A percentile compares a stretch with the other conserved stretches of the same genome.
Evolutionary conservation across 2,797 vertebrate genomes (phyloP).

Genomic region (Microhierax caerulescens): DNA sequence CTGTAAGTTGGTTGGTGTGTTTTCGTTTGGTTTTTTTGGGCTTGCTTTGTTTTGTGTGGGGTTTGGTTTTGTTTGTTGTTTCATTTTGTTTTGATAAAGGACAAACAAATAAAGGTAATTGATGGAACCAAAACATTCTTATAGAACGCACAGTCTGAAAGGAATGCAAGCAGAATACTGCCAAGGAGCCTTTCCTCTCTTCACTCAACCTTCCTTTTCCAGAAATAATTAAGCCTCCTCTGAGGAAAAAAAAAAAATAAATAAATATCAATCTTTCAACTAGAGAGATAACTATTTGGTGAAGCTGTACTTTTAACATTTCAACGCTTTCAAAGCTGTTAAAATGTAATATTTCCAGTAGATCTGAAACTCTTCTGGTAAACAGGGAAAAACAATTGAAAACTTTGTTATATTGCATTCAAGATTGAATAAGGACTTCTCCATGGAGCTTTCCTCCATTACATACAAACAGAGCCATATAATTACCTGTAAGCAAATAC

Average conservation of each 20-base stretch:
- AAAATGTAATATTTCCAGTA: background rate
- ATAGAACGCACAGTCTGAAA: background rate
- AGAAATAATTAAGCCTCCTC: background rate
- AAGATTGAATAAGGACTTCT: background rate
- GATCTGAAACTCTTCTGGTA: background rate
- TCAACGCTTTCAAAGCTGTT: background rate
- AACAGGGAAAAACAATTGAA: background rate
- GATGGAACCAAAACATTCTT: background rate
- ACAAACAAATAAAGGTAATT: background rate
- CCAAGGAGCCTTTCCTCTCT: background rate
- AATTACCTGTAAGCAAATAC: background rate
- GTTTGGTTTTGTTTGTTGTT: no score
- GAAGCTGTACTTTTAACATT: background rate
- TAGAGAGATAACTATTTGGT: background rate
- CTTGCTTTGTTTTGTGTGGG: no score
- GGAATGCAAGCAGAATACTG: background rate
- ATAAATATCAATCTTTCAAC: no score
- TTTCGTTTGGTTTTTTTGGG: no score
- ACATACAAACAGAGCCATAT: background rate
- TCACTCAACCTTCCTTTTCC: background rate
- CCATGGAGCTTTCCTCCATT: fast-evolving
- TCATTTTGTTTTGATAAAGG: background rate
- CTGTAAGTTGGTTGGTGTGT: background rate
- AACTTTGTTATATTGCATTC: background rate
- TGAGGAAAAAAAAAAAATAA: background rate